These are phyloP conservation scores for Odontamblyopus rebecca DNA, from an alignment of 2,797 vertebrate genomes.

Conservation along the genomic window DNA sequence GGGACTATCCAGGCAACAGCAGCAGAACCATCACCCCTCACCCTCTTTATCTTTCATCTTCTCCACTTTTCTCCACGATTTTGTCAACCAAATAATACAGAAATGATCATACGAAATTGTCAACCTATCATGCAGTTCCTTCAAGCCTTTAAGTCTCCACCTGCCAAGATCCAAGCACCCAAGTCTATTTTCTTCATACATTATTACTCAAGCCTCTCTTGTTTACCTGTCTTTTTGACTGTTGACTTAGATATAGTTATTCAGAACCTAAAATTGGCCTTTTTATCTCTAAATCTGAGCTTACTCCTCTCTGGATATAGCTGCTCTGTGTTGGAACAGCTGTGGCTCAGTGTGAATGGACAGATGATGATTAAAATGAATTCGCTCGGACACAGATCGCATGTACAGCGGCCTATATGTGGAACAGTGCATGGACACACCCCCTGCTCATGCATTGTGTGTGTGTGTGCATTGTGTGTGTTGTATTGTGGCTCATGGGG, in stretches of 20 bases:
- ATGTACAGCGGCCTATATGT: conserved; percentile 56
- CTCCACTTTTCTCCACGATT: not conserved
- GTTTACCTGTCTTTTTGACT: not conserved
- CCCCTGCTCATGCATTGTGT: conserved; percentile 19
- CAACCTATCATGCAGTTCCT: not conserved
- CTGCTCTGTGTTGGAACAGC: conserved; percentile 45
- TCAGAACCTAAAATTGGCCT: not conserved
- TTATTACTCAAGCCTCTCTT: not conserved
- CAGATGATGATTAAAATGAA: conserved; percentile 70
- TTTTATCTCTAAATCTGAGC: conserved; percentile 4
- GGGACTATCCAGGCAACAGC: too few relatives aligned
- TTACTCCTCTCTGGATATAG: conserved; percentile 19
- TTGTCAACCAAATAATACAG: not conserved
- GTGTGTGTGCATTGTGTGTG: conserved; percentile 17
- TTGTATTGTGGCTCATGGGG: conserved; percentile 18
- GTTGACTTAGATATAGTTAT: not conserved
- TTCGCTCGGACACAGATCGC: conserved; percentile 53
- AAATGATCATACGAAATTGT: too few relatives aligned
- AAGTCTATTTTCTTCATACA: not conserved
- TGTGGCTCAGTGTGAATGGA: conserved; percentile 42
- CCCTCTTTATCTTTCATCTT: not conserved
- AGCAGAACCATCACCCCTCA: not conserved
- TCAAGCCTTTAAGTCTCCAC: too few relatives aligned
- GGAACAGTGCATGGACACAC: conserved; percentile 25
- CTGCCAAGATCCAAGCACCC: too few relatives aligned